Evolutionary conservation across 2,888 invertebrate genomes (phyloP).

Genomic region (Kryphioiulus occultus): DNA sequence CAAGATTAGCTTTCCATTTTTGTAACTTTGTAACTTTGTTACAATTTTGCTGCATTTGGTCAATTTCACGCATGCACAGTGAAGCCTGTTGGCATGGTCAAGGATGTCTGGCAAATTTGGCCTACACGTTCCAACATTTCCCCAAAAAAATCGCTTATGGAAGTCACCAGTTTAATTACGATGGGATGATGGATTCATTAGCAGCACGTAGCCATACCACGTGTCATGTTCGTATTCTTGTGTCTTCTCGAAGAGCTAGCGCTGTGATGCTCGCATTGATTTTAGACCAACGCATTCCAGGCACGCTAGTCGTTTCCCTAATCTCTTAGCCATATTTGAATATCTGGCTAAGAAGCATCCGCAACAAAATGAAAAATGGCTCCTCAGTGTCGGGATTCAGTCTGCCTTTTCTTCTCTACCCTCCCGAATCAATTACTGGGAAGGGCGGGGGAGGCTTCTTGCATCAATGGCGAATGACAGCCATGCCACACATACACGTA

Average conservation of each 20-base stretch:
- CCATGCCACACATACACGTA: no score
- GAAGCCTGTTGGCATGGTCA: no score
- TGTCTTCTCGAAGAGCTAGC: background rate
- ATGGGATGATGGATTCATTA: background rate
- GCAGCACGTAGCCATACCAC: background rate
- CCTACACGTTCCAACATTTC: no score
- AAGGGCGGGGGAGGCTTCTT: background rate
- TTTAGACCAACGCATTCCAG: background rate
- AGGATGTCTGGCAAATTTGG: no score
- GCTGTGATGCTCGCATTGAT: background rate
- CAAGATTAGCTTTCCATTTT: no score
- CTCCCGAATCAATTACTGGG: conserved; percentile 17
- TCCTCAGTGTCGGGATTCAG: conserved; percentile 29
- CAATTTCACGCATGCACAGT: no score
- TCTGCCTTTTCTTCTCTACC: conserved; percentile 24
- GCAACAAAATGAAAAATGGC: conserved; percentile 35
- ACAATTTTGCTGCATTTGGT: no score
- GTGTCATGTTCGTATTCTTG: background rate
- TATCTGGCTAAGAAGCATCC: conserved; percentile 35
- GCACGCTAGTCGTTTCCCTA: background rate
- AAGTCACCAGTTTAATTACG: background rate
- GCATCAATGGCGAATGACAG: conserved; percentile 31
- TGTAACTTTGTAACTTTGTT: no score
- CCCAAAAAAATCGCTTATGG: background rate
- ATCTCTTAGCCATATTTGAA: conserved; percentile 22